Conservation (phyloP, 2,113 vertebrate genomes). For the Tychaedon coryphoeus region DNA sequence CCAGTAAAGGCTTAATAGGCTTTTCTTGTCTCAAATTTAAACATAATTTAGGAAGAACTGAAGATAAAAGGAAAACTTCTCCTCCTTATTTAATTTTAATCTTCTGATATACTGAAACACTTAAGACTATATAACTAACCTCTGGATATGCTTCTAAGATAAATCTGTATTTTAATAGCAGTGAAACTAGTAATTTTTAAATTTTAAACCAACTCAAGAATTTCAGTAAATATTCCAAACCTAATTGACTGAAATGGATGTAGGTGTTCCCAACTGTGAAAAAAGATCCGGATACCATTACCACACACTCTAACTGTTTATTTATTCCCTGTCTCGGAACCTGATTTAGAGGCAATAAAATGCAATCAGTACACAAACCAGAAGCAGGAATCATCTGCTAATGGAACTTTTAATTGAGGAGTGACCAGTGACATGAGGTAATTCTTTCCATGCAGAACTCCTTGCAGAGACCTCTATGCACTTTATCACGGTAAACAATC, state of each 20-base stretch:
- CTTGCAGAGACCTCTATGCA: conserved; percentile 70
- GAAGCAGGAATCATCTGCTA: conserved; percentile 91
- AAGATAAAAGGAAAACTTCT: neutral
- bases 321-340: conserved; percentile 86
- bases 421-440: conserved; percentile 88
- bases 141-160: conserved; percentile 33
- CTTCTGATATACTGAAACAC: conserved; percentile 1
- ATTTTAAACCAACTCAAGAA: conserved; percentile 65
- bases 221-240: conserved; percentile 79
- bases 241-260: conserved; percentile 77
- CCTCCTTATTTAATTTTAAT: conserved; percentile 12
- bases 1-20: neutral
- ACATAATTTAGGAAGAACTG: neutral
- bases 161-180: conserved; percentile 72
- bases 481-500: conserved; percentile 89
- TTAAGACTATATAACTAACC: conserved; percentile 25
- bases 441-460: conserved; percentile 79
- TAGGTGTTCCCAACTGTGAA: conserved; percentile 82
- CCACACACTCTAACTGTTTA: conserved; percentile 89
- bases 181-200: conserved; percentile 68
- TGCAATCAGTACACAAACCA: conserved; percentile 87
- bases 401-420: conserved; percentile 93
- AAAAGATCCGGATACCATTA: conserved; percentile 93
- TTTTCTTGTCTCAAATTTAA: conserved; percentile 5
- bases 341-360: conserved; percentile 94